phyloP scores from a whole-genome alignment of 2,797 vertebrate genomes.

The Phrynocephalus vlangalii region DNA sequence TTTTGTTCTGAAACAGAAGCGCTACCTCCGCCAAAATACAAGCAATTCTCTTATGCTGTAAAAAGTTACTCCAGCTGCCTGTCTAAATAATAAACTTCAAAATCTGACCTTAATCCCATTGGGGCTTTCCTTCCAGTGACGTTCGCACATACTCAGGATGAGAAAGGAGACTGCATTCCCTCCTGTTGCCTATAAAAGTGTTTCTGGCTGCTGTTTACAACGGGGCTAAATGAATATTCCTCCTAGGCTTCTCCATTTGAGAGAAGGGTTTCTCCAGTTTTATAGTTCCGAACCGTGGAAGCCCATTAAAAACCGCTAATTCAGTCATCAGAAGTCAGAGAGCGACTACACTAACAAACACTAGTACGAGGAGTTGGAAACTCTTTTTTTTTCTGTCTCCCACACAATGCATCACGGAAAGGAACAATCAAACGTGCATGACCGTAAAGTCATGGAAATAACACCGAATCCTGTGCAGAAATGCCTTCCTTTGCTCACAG shows the following conservation, averaged over 20 bases:
- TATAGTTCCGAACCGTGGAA: background rate
- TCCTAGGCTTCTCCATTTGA: background rate
- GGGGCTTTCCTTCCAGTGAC: background rate
- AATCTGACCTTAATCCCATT: background rate
- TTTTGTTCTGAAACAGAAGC: too few relatives aligned
- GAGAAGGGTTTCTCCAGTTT: constrained; percentile 7
- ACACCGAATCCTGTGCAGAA: background rate
- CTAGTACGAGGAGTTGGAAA: constrained; percentile 13
- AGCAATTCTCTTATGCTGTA: too few relatives aligned
- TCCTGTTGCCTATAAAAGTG: background rate
- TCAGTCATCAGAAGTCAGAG: constrained; percentile 11
- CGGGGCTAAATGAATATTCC: background rate
- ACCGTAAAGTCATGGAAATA: constrained; percentile 4
- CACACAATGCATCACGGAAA: background rate
- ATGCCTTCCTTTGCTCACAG: background rate
- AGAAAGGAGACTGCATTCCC: constrained; percentile 6
- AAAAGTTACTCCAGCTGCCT: too few relatives aligned
- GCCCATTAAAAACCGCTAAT: constrained; percentile 29
- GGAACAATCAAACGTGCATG: background rate
- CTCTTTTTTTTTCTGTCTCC: background rate
- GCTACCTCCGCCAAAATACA: too few relatives aligned
- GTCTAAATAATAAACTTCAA: background rate
- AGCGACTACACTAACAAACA: background rate
- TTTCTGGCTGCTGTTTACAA: background rate
- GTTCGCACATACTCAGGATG: background rate